Percentiles rank a stretch among this genome's conserved stretches.
These are phyloP conservation scores for Cepaea hortensis DNA, from an alignment of 2,888 invertebrate species.

Conservation along the genomic window DNA sequence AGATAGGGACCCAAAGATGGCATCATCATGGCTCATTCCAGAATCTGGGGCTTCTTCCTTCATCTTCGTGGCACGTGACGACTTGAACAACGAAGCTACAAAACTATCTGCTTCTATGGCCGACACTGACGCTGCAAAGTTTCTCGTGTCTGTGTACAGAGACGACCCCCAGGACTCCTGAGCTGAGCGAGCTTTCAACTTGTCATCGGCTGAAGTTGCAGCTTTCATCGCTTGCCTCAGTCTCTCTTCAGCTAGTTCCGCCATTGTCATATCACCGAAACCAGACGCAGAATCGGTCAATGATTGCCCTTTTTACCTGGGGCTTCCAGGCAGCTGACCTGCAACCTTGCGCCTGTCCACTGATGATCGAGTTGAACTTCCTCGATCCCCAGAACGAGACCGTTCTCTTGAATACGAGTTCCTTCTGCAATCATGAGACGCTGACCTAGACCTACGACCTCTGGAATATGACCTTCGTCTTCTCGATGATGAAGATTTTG, in stretches of 20 bases:
- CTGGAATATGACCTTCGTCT: conserved; percentile 37
- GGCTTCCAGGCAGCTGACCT: neutral
- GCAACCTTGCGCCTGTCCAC: conserved; percentile 31
- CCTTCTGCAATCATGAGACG: conserved; percentile 53
- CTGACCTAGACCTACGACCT: conserved; percentile 51
- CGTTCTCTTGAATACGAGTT: conserved; percentile 39
- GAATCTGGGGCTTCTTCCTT: conserved; percentile 31
- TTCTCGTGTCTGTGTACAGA: conserved; percentile 6
- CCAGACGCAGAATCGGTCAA: too few relatives aligned
- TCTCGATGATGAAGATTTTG: conserved; percentile 45
- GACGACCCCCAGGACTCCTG: neutral
- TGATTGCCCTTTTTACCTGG: neutral
- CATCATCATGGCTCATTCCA: conserved; percentile 36
- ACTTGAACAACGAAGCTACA: conserved; percentile 61
- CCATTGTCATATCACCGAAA: too few relatives aligned
- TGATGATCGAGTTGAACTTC: conserved; percentile 18
- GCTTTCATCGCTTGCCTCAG: conserved; percentile 70
- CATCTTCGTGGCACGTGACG: conserved; percentile 55
- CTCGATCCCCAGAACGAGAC: neutral
- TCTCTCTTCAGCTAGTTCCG: conserved; percentile 64
- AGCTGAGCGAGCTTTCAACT: conserved; percentile 57
- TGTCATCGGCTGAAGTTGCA: conserved; percentile 70
- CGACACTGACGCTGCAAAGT: conserved; percentile 62
- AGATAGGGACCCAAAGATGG: conserved; percentile 44
- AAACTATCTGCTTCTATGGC: conserved; percentile 67